Base-by-base conservation (phyloP, 2,888 invertebrate genomes). In the Drosophila glabriapex region DNA sequence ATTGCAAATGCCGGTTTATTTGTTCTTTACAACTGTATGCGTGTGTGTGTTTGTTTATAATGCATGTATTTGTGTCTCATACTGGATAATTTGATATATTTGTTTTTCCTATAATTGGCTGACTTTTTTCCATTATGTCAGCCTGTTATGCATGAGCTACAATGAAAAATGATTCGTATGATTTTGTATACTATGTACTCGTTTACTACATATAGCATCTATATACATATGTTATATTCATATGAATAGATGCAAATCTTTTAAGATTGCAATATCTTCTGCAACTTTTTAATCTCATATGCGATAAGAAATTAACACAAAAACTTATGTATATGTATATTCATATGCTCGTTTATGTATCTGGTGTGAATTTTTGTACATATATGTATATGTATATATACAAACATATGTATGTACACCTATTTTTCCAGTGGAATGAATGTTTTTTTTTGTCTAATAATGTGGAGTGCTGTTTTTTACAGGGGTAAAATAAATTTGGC, bases 1-100 rank as follows among this genome's bases (percentile, higher is more conserved):
- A 88, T 80, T 80, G 35, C 68, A 80, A 75, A 70, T 73, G 82
- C 84, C 90, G 87, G 87, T 53, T 66, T 55, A 63, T 50, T 22
- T 66, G 33, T 22, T 39, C 25, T 39, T 28, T 58, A 28, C 19
- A 22, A 12, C 3, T 6, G 39, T 43, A 12, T 68, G 61, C 67
- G 67, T 59, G 43, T 64, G 53, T 74, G 52, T 46, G 46, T 54
- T 46, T 53, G 28, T 28, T 16, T 61, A 63, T 58, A 37, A 41
- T 39, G 55, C 43, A 63, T 60, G 39, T 50, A 53, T 68, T 58
- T 29, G 63, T 39, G 28, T 37, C 10, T 76, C 22, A 41, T 10
- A 33, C 65, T 76, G 55, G 65, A 78, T 56, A 58, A 64, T 62
- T 65, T 46, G 9, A 59, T 41, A 19, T 56, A 52, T 56, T 76